Evolutionary conservation across 1,140 invertebrate species (phyloP), one percentile per base, ranked within the genome.

Genomic region (Orius insidiosus): DNA sequence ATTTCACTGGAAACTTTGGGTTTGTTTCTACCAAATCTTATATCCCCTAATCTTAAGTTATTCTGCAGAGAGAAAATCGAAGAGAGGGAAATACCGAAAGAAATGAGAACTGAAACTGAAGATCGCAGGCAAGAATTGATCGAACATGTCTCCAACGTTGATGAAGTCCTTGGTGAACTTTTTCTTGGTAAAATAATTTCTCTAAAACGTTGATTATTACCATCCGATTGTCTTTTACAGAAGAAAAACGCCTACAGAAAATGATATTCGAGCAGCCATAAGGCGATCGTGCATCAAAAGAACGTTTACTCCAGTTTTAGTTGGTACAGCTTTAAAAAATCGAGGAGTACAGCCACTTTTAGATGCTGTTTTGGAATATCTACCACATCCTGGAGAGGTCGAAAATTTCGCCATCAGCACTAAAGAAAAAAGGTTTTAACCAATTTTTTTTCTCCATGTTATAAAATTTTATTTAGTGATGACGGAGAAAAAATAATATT

Each of bases 271-370:
- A 63, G 74, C 68, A 48, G 95, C 89, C 0, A 77, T 99, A 33
- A 67, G 93, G 45, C 68, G 93, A 48, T 64, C 75, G 1, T 85
- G 83, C 54, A 68, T 98, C 13, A 80, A 85, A 52, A 70, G 88
- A 47, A 67, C 69, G 14, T 98, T 99, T 58, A 93, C 87, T 0
- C 93, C 93, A 4, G 84, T 93, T 10, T 62, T 92, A 8, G 63
- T 92, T n/a, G 88, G 88, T 1, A 85, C 89, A 16, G 94, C 95
- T 1, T 64, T 98, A n/a, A 98, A 97, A 63, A 99, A 99, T 62
- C 96, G 90, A 67, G 96, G 94, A 8, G 79, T 99, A 7, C 96
- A 99, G 63, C 85, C 88, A 0, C 63, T 99, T 11, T 64, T 99
- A 8, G 87, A 98, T 69, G 83, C 77, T 9, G 78, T 96, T n/a